Base-by-base conservation (phyloP, 1,140 invertebrate genomes). In the Oreohelix idahoensis region DNA sequence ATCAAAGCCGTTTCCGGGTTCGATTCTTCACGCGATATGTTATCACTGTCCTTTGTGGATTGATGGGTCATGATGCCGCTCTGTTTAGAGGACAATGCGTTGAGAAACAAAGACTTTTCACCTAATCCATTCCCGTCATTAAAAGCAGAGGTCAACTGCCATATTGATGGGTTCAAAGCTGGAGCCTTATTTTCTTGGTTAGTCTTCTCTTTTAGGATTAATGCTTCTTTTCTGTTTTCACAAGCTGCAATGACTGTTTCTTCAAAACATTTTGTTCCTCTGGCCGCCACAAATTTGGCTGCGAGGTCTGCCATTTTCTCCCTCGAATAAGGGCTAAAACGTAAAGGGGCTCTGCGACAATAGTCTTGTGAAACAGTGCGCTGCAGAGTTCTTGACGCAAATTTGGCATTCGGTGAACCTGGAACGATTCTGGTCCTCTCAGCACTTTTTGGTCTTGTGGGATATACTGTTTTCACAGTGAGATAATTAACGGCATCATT, bases 261-360 rank as follows among this genome's bases (percentile, higher is more conserved):
- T 73, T 10, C 36, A 73, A 29, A 39, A 39, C 10, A 42, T 2
- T 42, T 4, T 29, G 49, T 42, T 79, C 58, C 58, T 80, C 79
- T 26, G 20, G 79, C 63, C 35, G 66, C 79, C 29, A 71, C 23
- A 39, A 71, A 80, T 42, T 80, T 80, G n/a, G 38, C 38, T 1
- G 79, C 69, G 1, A 80, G 45, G 10, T 80, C 79, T n/a, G 45
- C 39, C 38, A 80, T 70, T 49, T 71, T 80, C 20, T 71, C 39
- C 32, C 63, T 80, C 10, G 26, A n/a, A 38, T 80, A 80, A 29
- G 79, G 79, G 26, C 29, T 49, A n/a, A 80, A 80, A 2, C 79
- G 35, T 4, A 71, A 20, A 49, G 79, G 45, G 0, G 66, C 2
- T 5, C 23, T 10, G 10, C 29, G n/a, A 32, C 1, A 8, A 58